Base-by-base conservation (phyloP, 2,113 vertebrate species). In the Caranx ignobilis region DNA sequence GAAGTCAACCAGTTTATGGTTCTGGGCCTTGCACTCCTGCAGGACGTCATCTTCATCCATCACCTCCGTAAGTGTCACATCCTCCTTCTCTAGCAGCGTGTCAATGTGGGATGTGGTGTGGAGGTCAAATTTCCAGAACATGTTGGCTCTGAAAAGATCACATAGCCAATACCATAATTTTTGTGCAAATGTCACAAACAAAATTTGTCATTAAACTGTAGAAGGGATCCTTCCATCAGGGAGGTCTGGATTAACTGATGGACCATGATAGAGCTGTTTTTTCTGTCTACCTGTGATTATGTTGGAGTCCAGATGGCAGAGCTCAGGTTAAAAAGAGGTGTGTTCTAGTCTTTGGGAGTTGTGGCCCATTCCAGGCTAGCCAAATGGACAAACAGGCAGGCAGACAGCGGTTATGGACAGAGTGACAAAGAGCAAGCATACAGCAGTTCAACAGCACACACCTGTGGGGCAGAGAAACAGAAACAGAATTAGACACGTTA, bases 51-150 rank as follows among this genome's bases (percentile, higher is more conserved):
- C 98, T 93, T 99, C 98, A 64, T 99, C 98, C 98, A 99, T 98
- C 71, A 99, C 85, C 81, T 99, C 98, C 59, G 96, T 97, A 87
- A 99, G 94, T 0, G 97, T 99, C 85, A 99, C 97, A 95, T 99
- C 98, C 93, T 99, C 98, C 94, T 96, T 97, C 81, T 99, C 98
- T 77, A 99, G 95, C 87, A 99, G 96, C 0, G 98, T 98, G 95
- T 99, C 98, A 91, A 99, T 98, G 94, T 99, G 98, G 65, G 98
- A 99, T 91, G 98, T 98, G 55, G 98, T 98, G 92, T 99, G 98
- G 79, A 99, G 97, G 94, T 99, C 98, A 94, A 99, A 99, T 95
- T 99, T 99, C 98, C 98, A 99, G 97, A 99, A 99, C 98, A 99
- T 99, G 93, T 94, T 97, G 96, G 91, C 90, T 95, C 96, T 98